Base-by-base conservation (phyloP, 35 echinoderm and acorn worm species). In the Chiridota heheva region DNA sequence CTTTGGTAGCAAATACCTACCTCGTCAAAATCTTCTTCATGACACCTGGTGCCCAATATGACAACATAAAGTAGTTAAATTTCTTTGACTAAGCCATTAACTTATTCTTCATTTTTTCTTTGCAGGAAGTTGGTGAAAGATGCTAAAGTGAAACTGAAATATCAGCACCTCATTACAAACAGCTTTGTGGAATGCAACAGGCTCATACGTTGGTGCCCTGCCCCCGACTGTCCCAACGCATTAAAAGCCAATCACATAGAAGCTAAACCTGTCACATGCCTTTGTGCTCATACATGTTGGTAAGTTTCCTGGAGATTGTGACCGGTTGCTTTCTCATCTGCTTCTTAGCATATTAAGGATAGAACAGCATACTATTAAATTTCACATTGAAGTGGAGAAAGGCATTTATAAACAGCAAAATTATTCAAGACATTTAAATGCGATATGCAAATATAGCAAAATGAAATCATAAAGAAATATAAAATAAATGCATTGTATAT, bases 151-250 rank as follows among this genome's bases (percentile, higher is more conserved):
- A 98, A 98, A 79, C 81, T 98, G 72, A 98, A 98, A 60, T 98
- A 98, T 60, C 95, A 98, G 76, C 95, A 98, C 63, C 84, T 98
- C 48, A 98, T 98, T 16, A 89, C 95, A 8, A 88, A 92, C 59
- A 98, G 95, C 79, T 98, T 98, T 91, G 95, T 98, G 44, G 95
- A 88, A 42, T 98, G 95, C 71, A 98, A 98, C 73, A 80, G 95
- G 3, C 74, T 98, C 25, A 92, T 92, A 89, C 70, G 89, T 13
- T 98, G 95, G 95, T 98, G 95, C 55, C 85, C 95, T 5, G 95
- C 95, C 6, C 95, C 95, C 24, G 95, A 98, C 76, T 98, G 95
- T 72, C 95, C 95, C 5, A 92, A 98, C 36, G 95, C 95, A 34
- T 48, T 98, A 27, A 91, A 88, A 40, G 95, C 89, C 13, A 98